A percentile compares a stretch with the other conserved stretches of the same genome.
Evolutionary conservation across 2,888 invertebrate species (phyloP).

Genomic region (Oligia latruncula): DNA sequence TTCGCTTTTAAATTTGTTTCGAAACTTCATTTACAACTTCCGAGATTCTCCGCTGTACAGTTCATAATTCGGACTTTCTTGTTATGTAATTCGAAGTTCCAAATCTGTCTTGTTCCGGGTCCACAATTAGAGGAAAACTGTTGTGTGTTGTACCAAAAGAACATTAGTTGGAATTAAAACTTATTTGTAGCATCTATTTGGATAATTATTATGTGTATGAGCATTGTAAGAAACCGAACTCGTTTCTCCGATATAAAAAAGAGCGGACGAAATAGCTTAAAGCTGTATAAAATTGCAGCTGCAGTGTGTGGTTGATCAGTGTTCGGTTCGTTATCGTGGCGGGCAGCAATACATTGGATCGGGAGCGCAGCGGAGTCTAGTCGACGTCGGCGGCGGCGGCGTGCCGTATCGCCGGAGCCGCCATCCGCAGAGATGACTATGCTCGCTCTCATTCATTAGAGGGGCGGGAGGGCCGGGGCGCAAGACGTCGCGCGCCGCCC

Average conservation of each 20-base stretch:
- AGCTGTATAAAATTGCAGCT: constrained; percentile 65
- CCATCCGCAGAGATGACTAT: constrained; percentile 89
- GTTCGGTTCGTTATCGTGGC: constrained; percentile 78
- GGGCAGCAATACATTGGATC: constrained; percentile 75
- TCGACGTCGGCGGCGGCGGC: constrained; percentile 75
- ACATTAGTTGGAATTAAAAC: constrained; percentile 6
- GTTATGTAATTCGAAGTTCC: constrained; percentile 51
- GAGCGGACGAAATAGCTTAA: constrained; percentile 55
- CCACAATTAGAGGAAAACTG: constrained; percentile 2
- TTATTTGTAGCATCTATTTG: constrained; percentile 1
- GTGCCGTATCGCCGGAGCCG: constrained; percentile 82
- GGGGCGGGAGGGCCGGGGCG: constrained; percentile 83
- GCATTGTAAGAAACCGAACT: constrained; percentile 43
- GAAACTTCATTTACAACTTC: constrained; percentile 61
- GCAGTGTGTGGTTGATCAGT: constrained; percentile 73
- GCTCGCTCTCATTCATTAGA: constrained; percentile 90
- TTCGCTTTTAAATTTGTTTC: constrained; percentile 66
- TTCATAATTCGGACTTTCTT: constrained; percentile 61
- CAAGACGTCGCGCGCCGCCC: constrained; percentile 90
- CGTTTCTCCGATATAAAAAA: constrained; percentile 59
- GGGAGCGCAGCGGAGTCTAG: constrained; percentile 74
- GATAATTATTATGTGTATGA: constrained; percentile 12
- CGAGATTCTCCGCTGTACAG: constrained; percentile 56
- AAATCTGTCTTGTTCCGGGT: constrained; percentile 32
- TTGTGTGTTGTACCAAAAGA: constrained; percentile 13